Base-by-base conservation (phyloP, 2,888 invertebrate genomes). In the Lordiphosa fenestrarum region DNA sequence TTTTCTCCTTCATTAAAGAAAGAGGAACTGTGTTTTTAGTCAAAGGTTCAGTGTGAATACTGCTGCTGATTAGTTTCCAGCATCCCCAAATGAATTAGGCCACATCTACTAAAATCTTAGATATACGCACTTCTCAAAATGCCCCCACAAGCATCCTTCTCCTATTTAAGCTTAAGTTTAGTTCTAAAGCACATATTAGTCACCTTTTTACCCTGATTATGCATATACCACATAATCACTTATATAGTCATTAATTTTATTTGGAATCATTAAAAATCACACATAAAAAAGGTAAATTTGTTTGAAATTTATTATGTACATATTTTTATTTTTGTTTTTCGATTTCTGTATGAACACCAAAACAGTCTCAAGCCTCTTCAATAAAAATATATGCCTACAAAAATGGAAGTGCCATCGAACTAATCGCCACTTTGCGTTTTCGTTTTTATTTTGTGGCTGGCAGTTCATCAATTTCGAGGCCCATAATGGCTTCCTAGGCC, bases 371-470 rank as follows among this genome's bases (percentile, higher is more conserved):
- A 61, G 19, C 55, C 48, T 56, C 82, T 77, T 81, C 52, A 70
- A 59, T 7, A 33, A 15, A 65, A 64, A 68, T 72, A 81, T 81
- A 77, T 77, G 82, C 78, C 75, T 72, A 68, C 47, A 72, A 74
- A 77, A 63, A 63, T 77, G 71, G 78, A 81, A 77, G 74, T 81
- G 82, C 76, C 76, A 81, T 77, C 75, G 62, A 81, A 82, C 68
- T 74, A 77, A 81, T 81, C 76, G 74, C 52, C 78, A 81, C 76
- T 81, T 76, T 70, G 57, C 44, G 67, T 73, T 30, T 60, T 65
- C 46, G 37, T 58, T 60, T 60, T 59, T 25, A 46, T 50, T 62
- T 63, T 54, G 39, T 52, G 53, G 15, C 44, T 36, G 50, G 50
- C 44, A 47, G 61, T 54, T 69, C 60, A 69, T 66, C 70, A 69